Base-by-base conservation (phyloP, 2,113 vertebrate genomes). In the Erpornis zantholeuca region DNA sequence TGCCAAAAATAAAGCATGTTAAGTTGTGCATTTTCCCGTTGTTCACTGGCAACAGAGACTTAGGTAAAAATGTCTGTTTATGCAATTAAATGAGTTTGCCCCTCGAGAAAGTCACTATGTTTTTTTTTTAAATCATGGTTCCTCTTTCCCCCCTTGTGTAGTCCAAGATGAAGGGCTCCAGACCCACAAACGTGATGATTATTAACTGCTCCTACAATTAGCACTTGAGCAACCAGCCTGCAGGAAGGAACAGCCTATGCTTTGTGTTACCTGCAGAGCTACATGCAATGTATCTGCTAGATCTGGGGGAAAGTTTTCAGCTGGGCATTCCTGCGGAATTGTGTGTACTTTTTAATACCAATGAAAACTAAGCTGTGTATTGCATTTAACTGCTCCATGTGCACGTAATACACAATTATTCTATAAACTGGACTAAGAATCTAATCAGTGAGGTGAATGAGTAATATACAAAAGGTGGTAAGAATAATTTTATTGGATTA, bases 401-500 rank as follows among this genome's bases (percentile, higher is more conserved):
- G 2, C 20, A n/a, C 6, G 6, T 56, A 31, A 38, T 14, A 59
- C 9, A 38, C 38, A 52, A 5, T 38, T 76, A 13, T 70, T 45
- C 42, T 59, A 56, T 15, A 77, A 73, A 79, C 0, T 57, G 47
- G 36, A 77, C 33, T 33, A 83, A 84, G 57, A 83, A 83, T 28
- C 82, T 91, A 54, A 40, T 68, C n/a, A 80, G 54, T 38, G 82
- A 81, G 77, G 76, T 79, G 71, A 97, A 96, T 83, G 50, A 94
- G 59, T 80, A 91, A 69, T 54, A 93, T 92, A 96, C 95, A 94
- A 94, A 90, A 98, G 96, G 93, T 98, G 98, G 97, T 98, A 98
- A 96, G 98, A 99, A 99, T 98, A 97, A 73, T 98, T 99, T 99
- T 99, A 99, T 99, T 99, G 98, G 98, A 97, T 98, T 98, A 98